A percentile compares a stretch with the other conserved stretches of the same genome.
These are phyloP conservation scores for Leucosticte australis DNA, from an alignment of 2,113 vertebrate species.

Conservation along the genomic window DNA sequence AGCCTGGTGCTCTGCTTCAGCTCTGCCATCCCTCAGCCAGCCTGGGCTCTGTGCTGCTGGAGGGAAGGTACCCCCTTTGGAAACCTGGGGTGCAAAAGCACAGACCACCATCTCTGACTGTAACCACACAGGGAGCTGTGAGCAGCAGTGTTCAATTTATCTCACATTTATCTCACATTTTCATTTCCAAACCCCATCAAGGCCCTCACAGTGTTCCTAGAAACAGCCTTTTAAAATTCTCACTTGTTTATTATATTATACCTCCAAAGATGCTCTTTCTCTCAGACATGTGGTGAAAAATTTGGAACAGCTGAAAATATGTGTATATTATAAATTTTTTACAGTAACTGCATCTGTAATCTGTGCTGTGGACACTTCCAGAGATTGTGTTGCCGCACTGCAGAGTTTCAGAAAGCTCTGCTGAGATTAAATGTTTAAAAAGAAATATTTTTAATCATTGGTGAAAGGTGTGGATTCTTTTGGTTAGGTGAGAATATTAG, in stretches of 20 bases:
- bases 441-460: not conserved
- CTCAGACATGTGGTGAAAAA: not conserved
- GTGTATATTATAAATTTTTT: not conserved
- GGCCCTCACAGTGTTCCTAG: not conserved
- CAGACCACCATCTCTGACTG: not conserved
- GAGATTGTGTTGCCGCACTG: not conserved
- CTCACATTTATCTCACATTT: not conserved
- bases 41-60: not conserved
- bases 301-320: not conserved
- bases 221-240: not conserved
- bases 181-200: not conserved
- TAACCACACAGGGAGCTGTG: not conserved
- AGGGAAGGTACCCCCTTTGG: not conserved
- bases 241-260: not conserved
- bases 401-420: not conserved
- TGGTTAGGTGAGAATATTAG: not conserved
- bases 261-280: not conserved
- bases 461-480: not conserved
- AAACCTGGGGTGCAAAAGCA: not conserved
- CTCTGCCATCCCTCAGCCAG: not conserved
- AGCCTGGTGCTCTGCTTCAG: too few species aligned
- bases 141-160: not conserved
- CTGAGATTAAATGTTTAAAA: not conserved
- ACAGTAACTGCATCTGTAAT: not conserved
- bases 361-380: not conserved